Evolutionary conservation across 2,113 vertebrate species (phyloP).

Genomic region (Accipiter virgatus): DNA sequence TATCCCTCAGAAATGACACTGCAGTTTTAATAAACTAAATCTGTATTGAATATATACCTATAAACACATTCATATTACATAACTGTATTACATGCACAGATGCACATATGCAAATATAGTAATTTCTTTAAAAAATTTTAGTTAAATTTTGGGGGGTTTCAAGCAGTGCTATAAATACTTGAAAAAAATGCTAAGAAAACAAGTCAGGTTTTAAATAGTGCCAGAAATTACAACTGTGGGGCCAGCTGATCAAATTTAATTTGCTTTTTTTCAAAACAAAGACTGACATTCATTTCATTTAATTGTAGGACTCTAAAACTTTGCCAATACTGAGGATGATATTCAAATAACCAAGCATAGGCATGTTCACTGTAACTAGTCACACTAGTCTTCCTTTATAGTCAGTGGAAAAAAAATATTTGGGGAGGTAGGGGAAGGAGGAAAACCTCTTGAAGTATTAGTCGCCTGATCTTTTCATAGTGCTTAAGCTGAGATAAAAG

Average conservation of each 20-base stretch:
- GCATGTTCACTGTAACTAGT: not conserved
- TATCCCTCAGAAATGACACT: not conserved
- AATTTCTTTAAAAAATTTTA: not conserved
- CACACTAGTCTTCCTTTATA: not conserved
- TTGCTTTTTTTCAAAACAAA: not conserved
- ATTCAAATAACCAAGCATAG: not conserved
- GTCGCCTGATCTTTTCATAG: not conserved
- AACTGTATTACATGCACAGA: not conserved
- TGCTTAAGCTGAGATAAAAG: not conserved
- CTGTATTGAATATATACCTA: not conserved
- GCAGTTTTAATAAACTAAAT: not conserved
- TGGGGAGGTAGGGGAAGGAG: not conserved
- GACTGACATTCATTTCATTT: not conserved
- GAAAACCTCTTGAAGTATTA: not conserved
- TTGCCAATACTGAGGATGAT: not conserved
- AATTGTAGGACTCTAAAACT: not conserved
- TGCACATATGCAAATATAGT: not conserved
- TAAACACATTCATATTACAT: not conserved
- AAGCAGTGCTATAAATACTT: not conserved
- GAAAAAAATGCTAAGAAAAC: not conserved
- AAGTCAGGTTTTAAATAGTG: not conserved
- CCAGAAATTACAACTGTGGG: not conserved
- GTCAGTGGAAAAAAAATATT: not conserved
- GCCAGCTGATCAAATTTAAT: not conserved
- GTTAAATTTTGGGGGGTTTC: accelerated